Evolutionary conservation across 2,113 vertebrate genomes (phyloP), one percentile per base, ranked within the genome.

Genomic region (Patagioenas fasciata): DNA sequence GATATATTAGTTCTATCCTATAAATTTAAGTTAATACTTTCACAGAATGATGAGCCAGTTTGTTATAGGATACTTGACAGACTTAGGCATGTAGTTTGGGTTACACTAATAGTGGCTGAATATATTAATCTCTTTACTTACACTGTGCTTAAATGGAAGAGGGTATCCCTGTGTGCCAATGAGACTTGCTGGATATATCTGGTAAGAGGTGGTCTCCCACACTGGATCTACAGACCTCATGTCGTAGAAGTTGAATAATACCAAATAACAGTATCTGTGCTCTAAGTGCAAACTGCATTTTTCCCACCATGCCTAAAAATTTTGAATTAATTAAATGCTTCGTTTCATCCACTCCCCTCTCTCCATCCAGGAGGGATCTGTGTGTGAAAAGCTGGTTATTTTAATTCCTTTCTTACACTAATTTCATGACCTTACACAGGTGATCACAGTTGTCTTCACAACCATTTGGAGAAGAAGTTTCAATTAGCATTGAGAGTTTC

Each of bases 11-110:
- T 70, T 96, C 61, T 88, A 36, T 51, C 25, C 31, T 80, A 64
- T 72, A 88, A 79, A 84, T 93, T 90, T 80, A 80, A 82, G 31
- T 57, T 92, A 82, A 72, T 93, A 42, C 34, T 86, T 84, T 32
- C 66, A 60, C 28, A 79, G 71, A 81, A 77, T 47, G 65, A 64
- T n/a, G 48, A 79, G 25, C 86, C 24, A 21, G 15, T 95, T 89
- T 61, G 79, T 89, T 36, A 28, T 88, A 47, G 65, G 88, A 70
- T 85, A 38, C 53, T 51, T 80, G 75, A 66, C 84, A 53, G 58
- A 75, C 31, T 78, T 79, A 78, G 2, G 32, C 6, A 4, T 29
- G 8, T 85, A 86, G 47, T 84, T 91, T 6, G 12, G 21, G 58
- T 86, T 92, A 70, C 19, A 48, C 34, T 71, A 75, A 54, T 13